Evolutionary conservation across 2,113 vertebrate species (phyloP).

Genomic region (Hippopotamus amphibius): DNA sequence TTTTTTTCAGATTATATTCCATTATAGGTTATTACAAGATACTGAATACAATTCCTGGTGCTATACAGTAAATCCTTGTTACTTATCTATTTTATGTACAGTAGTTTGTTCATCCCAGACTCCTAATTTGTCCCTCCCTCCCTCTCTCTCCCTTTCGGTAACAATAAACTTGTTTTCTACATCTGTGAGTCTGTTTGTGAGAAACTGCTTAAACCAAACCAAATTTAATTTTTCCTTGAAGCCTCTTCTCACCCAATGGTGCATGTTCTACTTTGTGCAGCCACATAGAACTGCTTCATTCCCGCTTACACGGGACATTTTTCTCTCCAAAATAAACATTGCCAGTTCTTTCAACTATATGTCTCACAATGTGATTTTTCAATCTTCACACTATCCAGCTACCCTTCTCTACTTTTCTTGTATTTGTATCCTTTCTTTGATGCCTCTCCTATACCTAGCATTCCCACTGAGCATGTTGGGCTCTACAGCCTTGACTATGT

Average conservation of each 20-base stretch:
- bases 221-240: slow-evolving; percentile 18
- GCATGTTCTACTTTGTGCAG: not conserved
- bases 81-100: not conserved
- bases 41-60: not conserved
- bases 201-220: slow-evolving; percentile 15
- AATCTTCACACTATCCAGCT: not conserved
- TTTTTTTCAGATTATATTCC: not conserved
- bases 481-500: not conserved
- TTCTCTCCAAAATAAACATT: not conserved
- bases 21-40: not conserved
- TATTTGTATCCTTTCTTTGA: not conserved
- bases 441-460: not conserved
- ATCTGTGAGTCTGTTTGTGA: not conserved
- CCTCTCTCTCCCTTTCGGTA: not conserved
- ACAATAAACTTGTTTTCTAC: not conserved
- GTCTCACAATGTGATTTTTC: not conserved
- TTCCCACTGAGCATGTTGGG: not conserved
- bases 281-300: not conserved
- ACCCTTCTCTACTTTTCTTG: not conserved
- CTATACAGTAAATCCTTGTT: not conserved
- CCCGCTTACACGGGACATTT: not conserved
- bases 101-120: not conserved
- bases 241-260: not conserved
- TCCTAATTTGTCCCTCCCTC: not conserved
- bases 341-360: slow-evolving; percentile 24